phyloP scores from a whole-genome alignment of 2,888 invertebrate species.

The Lasioglossum calceatum region DNA sequence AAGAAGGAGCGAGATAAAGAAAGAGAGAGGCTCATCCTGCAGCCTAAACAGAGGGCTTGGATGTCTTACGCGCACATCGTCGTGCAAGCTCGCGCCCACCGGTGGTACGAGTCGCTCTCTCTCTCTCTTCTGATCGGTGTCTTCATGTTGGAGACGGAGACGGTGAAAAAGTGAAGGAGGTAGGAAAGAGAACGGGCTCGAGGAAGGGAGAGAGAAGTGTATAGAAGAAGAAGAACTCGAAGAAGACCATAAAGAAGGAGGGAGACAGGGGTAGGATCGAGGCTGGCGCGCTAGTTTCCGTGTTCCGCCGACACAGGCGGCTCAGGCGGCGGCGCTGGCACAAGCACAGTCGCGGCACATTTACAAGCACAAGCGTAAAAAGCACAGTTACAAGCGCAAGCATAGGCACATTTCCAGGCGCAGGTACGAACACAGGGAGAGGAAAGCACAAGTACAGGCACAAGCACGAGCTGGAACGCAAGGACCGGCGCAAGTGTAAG shows the following conservation, averaged over 20 bases:
- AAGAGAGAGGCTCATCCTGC: too few species aligned
- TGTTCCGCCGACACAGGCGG: constrained; percentile 31
- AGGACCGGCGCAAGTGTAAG: too few species aligned
- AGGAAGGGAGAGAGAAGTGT: too few species aligned
- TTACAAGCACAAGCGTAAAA: too few species aligned
- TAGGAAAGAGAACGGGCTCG: background rate
- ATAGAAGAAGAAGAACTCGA: background rate
- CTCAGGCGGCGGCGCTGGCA: background rate
- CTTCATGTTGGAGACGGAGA: too few species aligned
- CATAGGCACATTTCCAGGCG: too few species aligned
- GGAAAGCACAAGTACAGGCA: too few species aligned
- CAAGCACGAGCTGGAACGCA: too few species aligned
- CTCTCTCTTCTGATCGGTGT: too few species aligned
- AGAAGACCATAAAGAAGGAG: background rate
- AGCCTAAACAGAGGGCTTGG: background rate
- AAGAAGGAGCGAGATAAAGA: too few species aligned
- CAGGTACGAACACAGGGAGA: too few species aligned
- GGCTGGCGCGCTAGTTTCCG: constrained; percentile 50
- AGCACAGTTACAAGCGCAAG: too few species aligned
- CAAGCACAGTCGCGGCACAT: constrained; percentile 1
- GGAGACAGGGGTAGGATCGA: background rate
- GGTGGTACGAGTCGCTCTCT: background rate
- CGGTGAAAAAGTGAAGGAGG: background rate
- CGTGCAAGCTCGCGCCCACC: background rate
- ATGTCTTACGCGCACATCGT: background rate